A percentile compares a stretch with the other conserved stretches of the same genome.
Conservation (phyloP, 2,113 vertebrate species). For the Cebidichthys violaceus region DNA sequence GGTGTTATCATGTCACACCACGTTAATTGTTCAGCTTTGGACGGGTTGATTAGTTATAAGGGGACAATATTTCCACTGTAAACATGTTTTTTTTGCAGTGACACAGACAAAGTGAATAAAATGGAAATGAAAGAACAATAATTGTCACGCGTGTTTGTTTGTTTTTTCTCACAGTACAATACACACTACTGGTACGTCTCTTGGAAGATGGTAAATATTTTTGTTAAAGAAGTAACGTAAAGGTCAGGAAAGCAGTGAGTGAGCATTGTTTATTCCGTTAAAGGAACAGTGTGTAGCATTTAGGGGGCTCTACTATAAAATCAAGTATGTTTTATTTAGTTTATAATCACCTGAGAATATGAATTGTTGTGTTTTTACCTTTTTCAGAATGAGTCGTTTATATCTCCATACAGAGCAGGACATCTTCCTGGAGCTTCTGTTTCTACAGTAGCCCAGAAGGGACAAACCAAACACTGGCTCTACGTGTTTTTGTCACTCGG, state of each 20-base stretch:
- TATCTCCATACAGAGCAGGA: no score
- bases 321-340: background rate
- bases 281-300: background rate
- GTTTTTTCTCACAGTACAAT: background rate
- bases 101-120: slow-evolving; percentile 56
- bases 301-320: background rate
- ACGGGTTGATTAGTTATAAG: slow-evolving; percentile 3
- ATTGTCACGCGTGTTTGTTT: slow-evolving; percentile 9
- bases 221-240: background rate
- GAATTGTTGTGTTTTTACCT: background rate
- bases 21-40: slow-evolving; percentile 40
- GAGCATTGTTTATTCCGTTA: background rate
- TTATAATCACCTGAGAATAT: background rate
- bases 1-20: slow-evolving; percentile 32
- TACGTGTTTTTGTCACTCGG: background rate
- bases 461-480: no score
- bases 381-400: background rate
- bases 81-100: slow-evolving; percentile 53
- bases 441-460: no score
- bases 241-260: background rate
- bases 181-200: background rate
- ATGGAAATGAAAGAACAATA: slow-evolving; percentile 15
- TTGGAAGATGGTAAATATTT: background rate
- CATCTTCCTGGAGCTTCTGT: no score
- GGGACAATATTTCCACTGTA: slow-evolving; percentile 41